Evolutionary conservation across 2,797 vertebrate species (phyloP), one percentile per base, ranked within the genome.

Genomic region (Molossus molossus): DNA sequence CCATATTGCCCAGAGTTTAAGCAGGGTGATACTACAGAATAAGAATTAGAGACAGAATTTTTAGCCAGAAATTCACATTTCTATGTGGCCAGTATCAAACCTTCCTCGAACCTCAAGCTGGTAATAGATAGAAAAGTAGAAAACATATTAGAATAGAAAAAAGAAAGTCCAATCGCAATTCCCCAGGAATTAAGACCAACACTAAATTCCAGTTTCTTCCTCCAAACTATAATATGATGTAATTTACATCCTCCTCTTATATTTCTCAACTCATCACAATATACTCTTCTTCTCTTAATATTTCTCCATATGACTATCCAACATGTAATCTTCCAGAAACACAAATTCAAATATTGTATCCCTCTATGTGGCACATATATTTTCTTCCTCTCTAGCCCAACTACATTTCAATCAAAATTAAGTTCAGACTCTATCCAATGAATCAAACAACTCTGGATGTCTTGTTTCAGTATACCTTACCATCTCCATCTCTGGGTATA

Each of bases 361-460:
- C 72, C 23, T 50, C 23, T 40, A 2, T 10, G 13, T 73, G 64
- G n/a, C 8, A 57, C 57, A 12, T 83, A 9, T 40, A 85, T 85
- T 73, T 79, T 80, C 33, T 65, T 79, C 48, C 33, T 55, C 33
- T 55, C 27, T 55, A 89, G 64, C 2, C 2, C n/a, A 72, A 48
- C n/a, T 10, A 29, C 57, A n/a, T 89, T 79, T 89, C 48, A 80
- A 29, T 85, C 5, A 79, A 25, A 89, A 85, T 64, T 73, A 90
- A 72, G 4, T 65, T 57, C 10, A 1, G 50, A 48, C 5, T 57
- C 9, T 29, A 17, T 23, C 33, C 29, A 40, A 27, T 67, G 9
- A 50, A 14, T 29, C 29, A 85, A 92, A n/a, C 58, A 15, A 84
- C 11, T 77, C 72, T 20, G 21, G 45, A 90, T 37, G 9, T 90